Percentiles rank a stretch among this genome's conserved stretches.
Conservation (phyloP, 1,140 invertebrate species). For the Hylyphantes graminicola region DNA sequence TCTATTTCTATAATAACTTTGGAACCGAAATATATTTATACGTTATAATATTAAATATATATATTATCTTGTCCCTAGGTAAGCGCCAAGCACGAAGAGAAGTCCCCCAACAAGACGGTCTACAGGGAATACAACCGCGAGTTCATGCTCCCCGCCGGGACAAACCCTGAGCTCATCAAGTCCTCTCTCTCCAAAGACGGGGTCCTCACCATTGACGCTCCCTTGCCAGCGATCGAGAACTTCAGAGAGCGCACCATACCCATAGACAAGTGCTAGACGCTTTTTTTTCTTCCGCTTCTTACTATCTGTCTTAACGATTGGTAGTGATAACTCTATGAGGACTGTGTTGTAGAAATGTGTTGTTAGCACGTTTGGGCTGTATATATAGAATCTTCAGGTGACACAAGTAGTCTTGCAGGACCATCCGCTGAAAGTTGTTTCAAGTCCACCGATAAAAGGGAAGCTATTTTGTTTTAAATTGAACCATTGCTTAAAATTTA, state of each 20-base stretch:
- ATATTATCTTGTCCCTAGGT: too few relatives aligned
- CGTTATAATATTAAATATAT: too few relatives aligned
- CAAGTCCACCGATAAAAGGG: not conserved
- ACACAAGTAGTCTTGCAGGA: not conserved
- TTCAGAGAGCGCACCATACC: slow-evolving; percentile 55
- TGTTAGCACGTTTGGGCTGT: slow-evolving; percentile 13
- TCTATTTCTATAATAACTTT: too few relatives aligned
- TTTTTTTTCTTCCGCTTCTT: slow-evolving; percentile 4
- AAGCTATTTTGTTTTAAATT: too few relatives aligned
- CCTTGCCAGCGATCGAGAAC: slow-evolving; percentile 64
- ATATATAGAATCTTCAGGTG: slow-evolving; percentile 3
- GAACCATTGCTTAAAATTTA: too few relatives aligned
- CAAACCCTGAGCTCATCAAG: slow-evolving; percentile 68
- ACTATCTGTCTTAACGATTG: not conserved
- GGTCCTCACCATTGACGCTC: slow-evolving; percentile 69
- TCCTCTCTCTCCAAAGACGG: slow-evolving; percentile 69
- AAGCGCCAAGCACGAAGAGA: slow-evolving; percentile 67
- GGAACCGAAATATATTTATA: too few relatives aligned
- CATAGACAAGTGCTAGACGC: slow-evolving; percentile 56
- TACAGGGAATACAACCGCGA: slow-evolving; percentile 70
- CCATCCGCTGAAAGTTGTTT: not conserved
- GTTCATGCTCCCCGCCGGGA: slow-evolving; percentile 68
- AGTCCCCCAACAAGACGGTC: slow-evolving; percentile 67
- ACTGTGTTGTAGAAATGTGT: not conserved
- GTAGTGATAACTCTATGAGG: not conserved